Conservation (phyloP, 2,888 invertebrate genomes). For the Hyposoter dolosus region DNA sequence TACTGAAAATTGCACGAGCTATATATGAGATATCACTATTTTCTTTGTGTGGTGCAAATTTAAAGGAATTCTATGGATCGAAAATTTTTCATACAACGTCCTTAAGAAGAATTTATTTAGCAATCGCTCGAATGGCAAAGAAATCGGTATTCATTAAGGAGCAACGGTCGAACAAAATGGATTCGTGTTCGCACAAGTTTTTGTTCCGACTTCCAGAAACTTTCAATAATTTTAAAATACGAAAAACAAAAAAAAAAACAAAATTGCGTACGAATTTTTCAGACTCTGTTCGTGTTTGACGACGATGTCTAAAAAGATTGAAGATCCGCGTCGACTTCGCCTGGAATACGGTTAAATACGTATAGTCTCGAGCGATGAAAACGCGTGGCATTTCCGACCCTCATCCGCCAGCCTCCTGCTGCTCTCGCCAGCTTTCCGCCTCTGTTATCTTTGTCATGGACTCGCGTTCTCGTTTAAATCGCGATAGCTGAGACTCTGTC, state of each 20-base stretch:
- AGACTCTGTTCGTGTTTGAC: background rate
- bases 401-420: conserved; percentile 46
- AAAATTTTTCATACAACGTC: too few species aligned
- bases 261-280: background rate
- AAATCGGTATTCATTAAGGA: background rate
- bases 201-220: background rate
- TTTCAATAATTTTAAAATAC: background rate
- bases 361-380: conserved; percentile 47
- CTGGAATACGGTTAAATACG: conserved; percentile 39
- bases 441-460: conserved; percentile 80
- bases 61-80: too few species aligned
- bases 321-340: background rate
- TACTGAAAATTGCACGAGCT: too few species aligned
- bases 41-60: too few species aligned
- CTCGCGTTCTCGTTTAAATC: conserved; percentile 55
- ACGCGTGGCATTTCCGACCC: conserved; percentile 60
- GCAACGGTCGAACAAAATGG: background rate
- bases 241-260: background rate
- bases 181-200: background rate
- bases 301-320: background rate
- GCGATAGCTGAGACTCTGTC: conserved; percentile 49
- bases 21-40: too few species aligned
- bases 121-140: background rate
- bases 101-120: background rate
- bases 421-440: conserved; percentile 68